Evolutionary conservation across 2,888 invertebrate genomes (phyloP), one percentile per base, ranked within the genome.

Genomic region (Osedax frankpressi): DNA sequence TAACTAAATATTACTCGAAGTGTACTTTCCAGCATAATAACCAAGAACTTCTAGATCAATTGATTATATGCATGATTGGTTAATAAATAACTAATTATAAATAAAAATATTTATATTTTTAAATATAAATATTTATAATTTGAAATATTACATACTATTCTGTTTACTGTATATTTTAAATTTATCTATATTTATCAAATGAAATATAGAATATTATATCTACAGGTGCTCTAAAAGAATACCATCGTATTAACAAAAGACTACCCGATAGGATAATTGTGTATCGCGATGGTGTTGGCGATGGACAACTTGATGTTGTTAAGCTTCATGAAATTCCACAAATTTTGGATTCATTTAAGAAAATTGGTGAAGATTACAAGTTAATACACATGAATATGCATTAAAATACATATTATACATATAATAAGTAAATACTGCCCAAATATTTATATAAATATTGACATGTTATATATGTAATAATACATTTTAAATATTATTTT

Each of bases 211-310:
- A n/a, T n/a, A n/a, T n/a, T n/a, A n/a, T n/a, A n/a, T n/a, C n/a
- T n/a, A n/a, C n/a, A 81, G 82, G 78, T 75, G 80, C 81, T 3
- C 74, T 84, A 60, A 78, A 78, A 71, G 78, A 81, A 72, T 84
- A 79, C 75, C 78, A 80, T 74, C 78, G 87, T 84, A 78, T 82
- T 1, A 88, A 92, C 80, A 88, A 89, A 0, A 28, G 28, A 11
- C 88, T 90, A 76, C 96, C 96, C 0, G 89, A 90, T 0, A 89
- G 89, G 78, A 90, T 96, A 44, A 88, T 96, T 3, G 88, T 97
- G 44, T 95, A 89, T 85, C 88, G 96, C 75, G 96, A 97, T 84
- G 96, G 96, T 59, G 93, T 96, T 0, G 91, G 94, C 1, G 94
- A 95, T 81, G 93, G 94, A 0, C 93, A 93, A 80, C 81, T 96